Evolutionary conservation across 2,113 vertebrate genomes (phyloP).

Genomic region (Sardina pilchardus): DNA sequence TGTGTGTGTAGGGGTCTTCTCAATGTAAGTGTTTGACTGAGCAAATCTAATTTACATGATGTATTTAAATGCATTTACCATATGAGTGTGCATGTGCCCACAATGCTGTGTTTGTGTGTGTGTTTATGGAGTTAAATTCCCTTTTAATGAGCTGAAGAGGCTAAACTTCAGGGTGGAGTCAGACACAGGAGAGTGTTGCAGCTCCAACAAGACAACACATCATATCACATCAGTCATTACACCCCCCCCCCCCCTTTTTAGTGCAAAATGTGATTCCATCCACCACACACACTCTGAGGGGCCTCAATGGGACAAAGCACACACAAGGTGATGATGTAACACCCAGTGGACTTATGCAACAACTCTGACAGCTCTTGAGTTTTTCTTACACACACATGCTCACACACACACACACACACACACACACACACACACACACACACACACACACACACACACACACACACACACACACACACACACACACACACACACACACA

Average conservation of each 20-base stretch:
- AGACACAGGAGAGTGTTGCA: neutral
- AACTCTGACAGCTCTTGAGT: neutral
- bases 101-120: slow-evolving; percentile 1
- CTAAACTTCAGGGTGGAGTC: neutral
- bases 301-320: neutral
- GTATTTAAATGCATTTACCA: neutral
- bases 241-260: neutral
- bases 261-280: neutral
- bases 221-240: neutral
- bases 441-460: slow-evolving; percentile 3
- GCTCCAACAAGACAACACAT: neutral
- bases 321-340: slow-evolving; percentile 12
- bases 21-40: too few species aligned
- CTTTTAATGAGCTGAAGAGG: too few species aligned
- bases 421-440: neutral
- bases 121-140: too few species aligned
- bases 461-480: neutral
- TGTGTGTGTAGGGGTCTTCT: neutral
- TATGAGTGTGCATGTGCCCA: neutral
- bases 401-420: neutral
- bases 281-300: neutral
- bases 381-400: neutral
- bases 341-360: neutral
- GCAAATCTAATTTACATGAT: neutral
- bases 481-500: neutral